phyloP scores from a whole-genome alignment of 2,113 vertebrate genomes.

The Guaruba guarouba region DNA sequence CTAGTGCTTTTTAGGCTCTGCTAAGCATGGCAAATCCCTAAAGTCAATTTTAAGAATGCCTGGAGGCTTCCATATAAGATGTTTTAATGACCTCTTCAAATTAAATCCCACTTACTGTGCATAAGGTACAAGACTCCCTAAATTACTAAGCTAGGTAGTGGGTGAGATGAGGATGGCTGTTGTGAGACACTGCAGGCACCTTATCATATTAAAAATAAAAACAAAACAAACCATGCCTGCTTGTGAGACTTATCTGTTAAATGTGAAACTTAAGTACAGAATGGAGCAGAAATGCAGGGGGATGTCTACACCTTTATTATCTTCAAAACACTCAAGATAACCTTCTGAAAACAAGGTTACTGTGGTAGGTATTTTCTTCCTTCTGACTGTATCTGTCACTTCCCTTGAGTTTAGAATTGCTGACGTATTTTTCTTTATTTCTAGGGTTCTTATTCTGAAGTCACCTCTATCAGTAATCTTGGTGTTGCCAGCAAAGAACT shows the following conservation, averaged over 20 bases:
- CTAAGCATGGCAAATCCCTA: neutral
- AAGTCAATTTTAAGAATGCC: neutral
- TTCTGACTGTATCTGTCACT: neutral
- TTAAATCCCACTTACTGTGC: neutral
- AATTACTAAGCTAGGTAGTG: neutral
- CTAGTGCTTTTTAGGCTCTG: neutral
- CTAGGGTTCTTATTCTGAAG: conserved; percentile 73
- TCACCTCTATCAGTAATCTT: conserved; percentile 85
- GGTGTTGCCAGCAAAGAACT: conserved; percentile 83
- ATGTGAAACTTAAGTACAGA: neutral
- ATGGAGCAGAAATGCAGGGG: neutral
- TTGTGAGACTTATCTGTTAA: neutral
- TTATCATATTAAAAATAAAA: neutral
- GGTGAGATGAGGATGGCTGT: neutral
- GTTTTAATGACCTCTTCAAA: neutral
- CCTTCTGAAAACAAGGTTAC: neutral
- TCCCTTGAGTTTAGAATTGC: neutral
- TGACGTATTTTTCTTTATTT: neutral
- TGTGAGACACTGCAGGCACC: neutral
- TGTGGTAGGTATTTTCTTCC: neutral
- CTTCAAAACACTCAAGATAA: neutral
- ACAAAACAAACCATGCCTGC: rapidly evolving
- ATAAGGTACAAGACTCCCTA: neutral
- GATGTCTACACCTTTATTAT: neutral
- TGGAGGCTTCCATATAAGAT: neutral